Evolutionary conservation across 1,140 invertebrate genomes (phyloP).

Genomic region (Diploscapter pachys): DNA sequence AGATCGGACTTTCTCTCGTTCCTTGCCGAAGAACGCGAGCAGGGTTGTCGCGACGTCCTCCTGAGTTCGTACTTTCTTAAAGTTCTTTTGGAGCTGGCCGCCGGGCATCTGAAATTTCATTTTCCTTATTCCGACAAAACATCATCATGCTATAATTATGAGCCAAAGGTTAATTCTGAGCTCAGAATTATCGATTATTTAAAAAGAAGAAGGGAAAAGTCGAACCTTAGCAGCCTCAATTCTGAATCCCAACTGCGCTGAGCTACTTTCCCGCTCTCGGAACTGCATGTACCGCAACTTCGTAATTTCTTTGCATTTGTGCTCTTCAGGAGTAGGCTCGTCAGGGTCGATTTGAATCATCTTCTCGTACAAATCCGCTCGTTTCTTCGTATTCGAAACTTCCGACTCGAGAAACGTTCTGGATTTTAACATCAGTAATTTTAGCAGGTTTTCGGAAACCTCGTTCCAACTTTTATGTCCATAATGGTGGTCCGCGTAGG

Average conservation of each 20-base stretch:
- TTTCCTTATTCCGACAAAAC: not conserved
- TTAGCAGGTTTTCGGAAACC: slow-evolving; percentile 54
- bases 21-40: slow-evolving; percentile 72
- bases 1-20: slow-evolving; percentile 71
- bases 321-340: slow-evolving; percentile 85
- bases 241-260: slow-evolving; percentile 85
- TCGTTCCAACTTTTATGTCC: slow-evolving; percentile 86
- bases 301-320: slow-evolving; percentile 75
- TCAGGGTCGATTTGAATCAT: slow-evolving; percentile 89
- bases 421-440: slow-evolving; percentile 31
- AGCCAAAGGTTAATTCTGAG: slow-evolving; percentile 55
- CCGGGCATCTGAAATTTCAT: slow-evolving; percentile 68
- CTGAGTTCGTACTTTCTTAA: slow-evolving; percentile 85
- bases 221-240: slow-evolving; percentile 86
- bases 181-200: slow-evolving; percentile 19
- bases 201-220: not conserved
- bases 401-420: slow-evolving; percentile 87
- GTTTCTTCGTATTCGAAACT: slow-evolving; percentile 76
- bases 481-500: slow-evolving; percentile 72
- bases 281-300: slow-evolving; percentile 65
- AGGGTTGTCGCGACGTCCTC: slow-evolving; percentile 80
- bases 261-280: slow-evolving; percentile 93
- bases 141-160: not conserved
- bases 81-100: slow-evolving; percentile 85
- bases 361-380: slow-evolving; percentile 92